Percentiles rank a stretch among this genome's conserved stretches.
Conservation (phyloP, 2,113 vertebrate species). For the Plestiodon gilberti region DNA sequence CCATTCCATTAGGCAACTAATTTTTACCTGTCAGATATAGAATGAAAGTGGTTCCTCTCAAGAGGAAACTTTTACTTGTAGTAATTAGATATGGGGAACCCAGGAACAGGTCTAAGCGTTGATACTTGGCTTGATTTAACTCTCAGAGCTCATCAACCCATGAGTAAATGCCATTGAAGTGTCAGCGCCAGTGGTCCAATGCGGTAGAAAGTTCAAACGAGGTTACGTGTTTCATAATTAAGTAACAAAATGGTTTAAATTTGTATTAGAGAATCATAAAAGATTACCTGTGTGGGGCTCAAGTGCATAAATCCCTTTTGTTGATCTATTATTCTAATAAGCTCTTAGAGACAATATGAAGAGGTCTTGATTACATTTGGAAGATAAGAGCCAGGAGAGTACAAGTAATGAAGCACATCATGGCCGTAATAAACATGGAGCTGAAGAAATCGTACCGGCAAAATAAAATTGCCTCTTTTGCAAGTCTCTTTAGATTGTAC, state of each 20-base stretch:
- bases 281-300: slow-evolving; percentile 51
- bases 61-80: slow-evolving; percentile 77
- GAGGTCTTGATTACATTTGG: slow-evolving; percentile 64
- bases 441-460: slow-evolving; percentile 18
- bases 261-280: slow-evolving; percentile 62
- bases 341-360: slow-evolving; percentile 53
- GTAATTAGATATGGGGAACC: slow-evolving; percentile 81
- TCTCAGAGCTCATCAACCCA: slow-evolving; percentile 55
- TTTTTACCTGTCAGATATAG: slow-evolving; percentile 86
- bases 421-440: slow-evolving; percentile 47
- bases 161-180: slow-evolving; percentile 64
- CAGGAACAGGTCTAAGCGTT: slow-evolving; percentile 48
- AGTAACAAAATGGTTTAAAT: slow-evolving; percentile 68
- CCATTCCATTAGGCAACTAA: slow-evolving; percentile 89
- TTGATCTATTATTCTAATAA: slow-evolving; percentile 70
- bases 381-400: slow-evolving; percentile 50
- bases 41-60: slow-evolving; percentile 79
- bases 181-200: slow-evolving; percentile 54
- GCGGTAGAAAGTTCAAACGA: slow-evolving; percentile 56
- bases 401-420: slow-evolving; percentile 44
- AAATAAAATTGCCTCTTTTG: slow-evolving; percentile 35
- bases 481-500: slow-evolving; percentile 37
- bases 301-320: slow-evolving; percentile 51
- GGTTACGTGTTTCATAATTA: slow-evolving; percentile 70
- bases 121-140: slow-evolving; percentile 54